These are phyloP conservation scores for Sinocyclocheilus rhinocerous DNA, from an alignment of 2,113 vertebrate species.

Conservation along the genomic window DNA sequence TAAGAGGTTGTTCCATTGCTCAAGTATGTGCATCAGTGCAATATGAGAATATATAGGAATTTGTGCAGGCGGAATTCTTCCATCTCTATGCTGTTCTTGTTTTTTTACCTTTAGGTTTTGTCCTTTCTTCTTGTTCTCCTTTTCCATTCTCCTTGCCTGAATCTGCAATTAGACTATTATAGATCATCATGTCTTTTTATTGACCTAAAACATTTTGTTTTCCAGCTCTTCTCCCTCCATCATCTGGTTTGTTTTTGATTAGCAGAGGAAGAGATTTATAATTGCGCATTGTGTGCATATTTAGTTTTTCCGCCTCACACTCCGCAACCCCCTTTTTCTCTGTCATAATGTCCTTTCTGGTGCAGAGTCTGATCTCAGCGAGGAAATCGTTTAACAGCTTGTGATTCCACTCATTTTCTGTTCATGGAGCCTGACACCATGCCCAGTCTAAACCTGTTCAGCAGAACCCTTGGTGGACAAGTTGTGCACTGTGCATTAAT, in stretches of 20 bases:
- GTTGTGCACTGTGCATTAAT: neutral
- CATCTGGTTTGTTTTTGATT: slow-evolving; percentile 36
- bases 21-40: neutral
- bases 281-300: neutral
- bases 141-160: neutral
- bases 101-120: neutral
- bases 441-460: neutral
- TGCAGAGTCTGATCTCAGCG: neutral
- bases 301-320: neutral
- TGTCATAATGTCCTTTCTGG: slow-evolving; percentile 17
- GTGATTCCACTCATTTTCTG: neutral
- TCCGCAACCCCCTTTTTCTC: neutral
- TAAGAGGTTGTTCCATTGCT: neutral
- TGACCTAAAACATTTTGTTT: slow-evolving; percentile 44
- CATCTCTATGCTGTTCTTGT: neutral
- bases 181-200: slow-evolving; percentile 10
- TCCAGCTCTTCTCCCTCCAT: neutral
- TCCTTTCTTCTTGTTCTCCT: neutral
- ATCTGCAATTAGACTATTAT: slow-evolving; percentile 12
- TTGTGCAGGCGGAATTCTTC: neutral
- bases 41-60: neutral
- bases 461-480: neutral
- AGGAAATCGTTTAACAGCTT: slow-evolving; percentile 26
- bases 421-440: neutral
- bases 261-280: slow-evolving; percentile 1